Base-by-base conservation (phyloP, 1,140 invertebrate species). In the Meloidogyne hapla region DNA sequence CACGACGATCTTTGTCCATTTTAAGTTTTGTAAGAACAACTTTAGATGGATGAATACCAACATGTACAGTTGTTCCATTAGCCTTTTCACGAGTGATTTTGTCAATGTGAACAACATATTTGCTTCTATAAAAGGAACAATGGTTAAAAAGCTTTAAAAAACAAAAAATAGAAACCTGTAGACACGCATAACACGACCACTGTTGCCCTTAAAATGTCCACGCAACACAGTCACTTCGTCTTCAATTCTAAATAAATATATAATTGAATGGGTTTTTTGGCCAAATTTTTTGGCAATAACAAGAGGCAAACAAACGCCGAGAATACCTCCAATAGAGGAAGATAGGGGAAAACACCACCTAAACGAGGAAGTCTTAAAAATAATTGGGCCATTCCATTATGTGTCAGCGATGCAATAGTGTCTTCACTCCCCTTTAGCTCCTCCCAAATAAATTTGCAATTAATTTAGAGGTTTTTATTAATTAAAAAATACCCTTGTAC, bases 121-220 rank as follows among this genome's bases (percentile, higher is more conserved):
- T 98, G 88, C 98, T 99, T 87, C 76, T 76, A 26, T 23, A 68
- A 21, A 40, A 18, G 28, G 26, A 33, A 69, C 10, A 21, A 25
- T 15, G 23, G 15, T 76, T 23, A 74, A 40, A 74, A 15, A 15
- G n/a, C 15, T 4, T 66, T 1, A 18, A 6, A 33, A 66, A 1
- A 9, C 23, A 12, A n/a, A 42, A 15, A 71, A 23, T 61, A 18
- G n/a, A 26, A 25, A 69, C 76, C 97, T 92, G 90, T 99, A 99
- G 69, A 89, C 88, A 88, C 96, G 94, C n/a, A 98, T 93, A 72
- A 99, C 93, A 91, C 99, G 99, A 80, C 96, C 96, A 71, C 96
- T 93, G 89, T 98, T n/a, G n/a, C n/a, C n/a, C n/a, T 96, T 99
- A 90, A 95, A 97, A 89, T 99, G 96, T 56, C 97, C 97, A 77